A percentile compares a stretch with the other conserved stretches of the same genome.
These are phyloP conservation scores for Tricholaema leucomelas DNA, from an alignment of 2,113 vertebrate species.

Conservation along the genomic window DNA sequence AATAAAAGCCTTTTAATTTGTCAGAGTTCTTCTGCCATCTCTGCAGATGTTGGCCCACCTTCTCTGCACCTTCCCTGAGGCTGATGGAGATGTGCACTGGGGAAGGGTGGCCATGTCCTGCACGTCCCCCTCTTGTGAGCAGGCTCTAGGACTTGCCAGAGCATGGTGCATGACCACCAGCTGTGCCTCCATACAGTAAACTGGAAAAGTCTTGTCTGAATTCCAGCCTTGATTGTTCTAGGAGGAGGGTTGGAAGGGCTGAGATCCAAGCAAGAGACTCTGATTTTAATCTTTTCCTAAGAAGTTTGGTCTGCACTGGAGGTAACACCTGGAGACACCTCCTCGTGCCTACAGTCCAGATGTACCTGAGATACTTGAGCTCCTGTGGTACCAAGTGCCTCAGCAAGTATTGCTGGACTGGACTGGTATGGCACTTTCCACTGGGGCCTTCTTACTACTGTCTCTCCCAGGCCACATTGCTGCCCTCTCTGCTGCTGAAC, in stretches of 20 bases:
- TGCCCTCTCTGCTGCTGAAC: neutral
- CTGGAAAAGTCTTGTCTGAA: neutral
- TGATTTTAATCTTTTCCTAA: conserved; percentile 26
- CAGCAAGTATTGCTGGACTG: neutral
- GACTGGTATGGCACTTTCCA: neutral
- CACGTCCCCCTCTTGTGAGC: fast-evolving
- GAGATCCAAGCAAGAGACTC: neutral
- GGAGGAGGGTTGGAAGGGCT: neutral
- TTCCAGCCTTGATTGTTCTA: neutral
- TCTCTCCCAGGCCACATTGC: fast-evolving
- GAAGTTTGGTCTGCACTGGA: neutral
- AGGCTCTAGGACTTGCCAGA: neutral
- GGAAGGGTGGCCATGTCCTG: neutral
- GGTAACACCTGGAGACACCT: neutral
- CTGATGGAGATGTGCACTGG: too few species aligned
- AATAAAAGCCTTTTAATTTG: neutral
- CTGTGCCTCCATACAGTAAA: fast-evolving
- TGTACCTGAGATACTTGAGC: neutral
- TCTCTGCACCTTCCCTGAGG: neutral
- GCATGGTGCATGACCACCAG: neutral
- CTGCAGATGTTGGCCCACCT: neutral
- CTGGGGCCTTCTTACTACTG: fast-evolving
- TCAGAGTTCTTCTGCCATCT: neutral
- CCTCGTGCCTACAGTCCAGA: neutral
- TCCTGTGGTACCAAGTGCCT: neutral